Conservation (phyloP, 2,888 invertebrate genomes). For the Drymonia ruficornis region DNA sequence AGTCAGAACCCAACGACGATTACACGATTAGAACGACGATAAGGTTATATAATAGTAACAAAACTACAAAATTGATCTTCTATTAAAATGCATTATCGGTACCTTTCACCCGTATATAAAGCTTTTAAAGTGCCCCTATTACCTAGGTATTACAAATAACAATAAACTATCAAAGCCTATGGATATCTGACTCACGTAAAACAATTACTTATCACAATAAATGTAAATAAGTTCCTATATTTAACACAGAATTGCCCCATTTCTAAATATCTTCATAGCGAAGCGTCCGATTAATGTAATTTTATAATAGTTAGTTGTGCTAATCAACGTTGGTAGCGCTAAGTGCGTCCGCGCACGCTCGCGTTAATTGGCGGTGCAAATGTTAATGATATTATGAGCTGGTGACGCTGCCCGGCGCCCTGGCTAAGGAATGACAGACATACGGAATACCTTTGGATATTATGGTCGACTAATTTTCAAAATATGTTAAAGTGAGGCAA, state of each 20-base stretch:
- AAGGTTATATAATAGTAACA: too few relatives aligned
- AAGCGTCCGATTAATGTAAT: conserved; percentile 5
- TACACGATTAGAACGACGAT: too few relatives aligned
- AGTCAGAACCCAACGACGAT: too few relatives aligned
- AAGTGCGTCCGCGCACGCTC: conserved; percentile 30
- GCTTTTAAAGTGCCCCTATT: too few relatives aligned
- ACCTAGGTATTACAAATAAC: too few relatives aligned
- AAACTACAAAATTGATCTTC: too few relatives aligned
- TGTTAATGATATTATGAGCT: conserved; percentile 47
- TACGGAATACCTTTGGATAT: neutral
- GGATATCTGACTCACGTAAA: neutral
- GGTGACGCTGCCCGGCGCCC: conserved; percentile 6
- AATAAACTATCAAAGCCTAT: too few relatives aligned
- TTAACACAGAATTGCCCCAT: neutral
- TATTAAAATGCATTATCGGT: too few relatives aligned
- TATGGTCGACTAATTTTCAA: too few relatives aligned
- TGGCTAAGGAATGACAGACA: neutral
- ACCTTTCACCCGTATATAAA: too few relatives aligned
- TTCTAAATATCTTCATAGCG: conserved; percentile 2
- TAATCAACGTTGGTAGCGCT: conserved; percentile 6
- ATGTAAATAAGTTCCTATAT: neutral
- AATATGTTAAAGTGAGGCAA: too few relatives aligned
- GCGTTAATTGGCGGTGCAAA: conserved; percentile 42
- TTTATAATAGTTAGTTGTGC: conserved; percentile 2
- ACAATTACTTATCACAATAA: too few relatives aligned